A percentile compares a stretch with the other conserved stretches of the same genome.
Evolutionary conservation across 2,888 invertebrate species (phyloP).

Genomic region (Cenopis cana): DNA sequence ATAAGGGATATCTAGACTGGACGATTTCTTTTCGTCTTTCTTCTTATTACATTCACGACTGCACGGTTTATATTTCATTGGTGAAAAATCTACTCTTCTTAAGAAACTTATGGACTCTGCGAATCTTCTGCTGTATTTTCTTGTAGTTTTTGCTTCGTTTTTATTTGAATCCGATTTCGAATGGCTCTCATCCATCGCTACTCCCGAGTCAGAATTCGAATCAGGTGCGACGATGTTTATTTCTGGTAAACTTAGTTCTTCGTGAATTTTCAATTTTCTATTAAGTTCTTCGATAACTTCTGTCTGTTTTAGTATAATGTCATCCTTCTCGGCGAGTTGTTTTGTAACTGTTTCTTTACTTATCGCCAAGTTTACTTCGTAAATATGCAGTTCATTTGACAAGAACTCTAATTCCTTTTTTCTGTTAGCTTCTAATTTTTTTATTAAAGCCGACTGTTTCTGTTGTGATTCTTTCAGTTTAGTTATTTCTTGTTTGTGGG

Average conservation of each 20-base stretch:
- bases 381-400: constrained; percentile 76
- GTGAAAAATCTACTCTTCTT: constrained; percentile 78
- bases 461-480: constrained; percentile 69
- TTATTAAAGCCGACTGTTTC: constrained; percentile 74
- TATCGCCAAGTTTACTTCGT: constrained; percentile 75
- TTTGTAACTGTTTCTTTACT: constrained; percentile 73
- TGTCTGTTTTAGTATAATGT: constrained; percentile 70
- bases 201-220: constrained; percentile 80
- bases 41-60: constrained; percentile 69
- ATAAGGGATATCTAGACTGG: constrained; percentile 67
- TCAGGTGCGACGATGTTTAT: constrained; percentile 65
- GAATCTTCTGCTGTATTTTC: constrained; percentile 77
- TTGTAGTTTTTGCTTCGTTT: constrained; percentile 65
- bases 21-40: constrained; percentile 72
- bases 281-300: constrained; percentile 72
- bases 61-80: constrained; percentile 78
- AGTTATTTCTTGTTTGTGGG: constrained; percentile 78
- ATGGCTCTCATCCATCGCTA: constrained; percentile 72
- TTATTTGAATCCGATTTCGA: constrained; percentile 64
- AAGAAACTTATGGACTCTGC: constrained; percentile 80
- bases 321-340: constrained; percentile 75
- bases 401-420: constrained; percentile 79
- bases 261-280: constrained; percentile 63
- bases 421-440: constrained; percentile 75
- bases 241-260: constrained; percentile 65